These are phyloP conservation scores for Bicyclus anynana DNA, from an alignment of 1,140 invertebrate genomes.

Conservation along the genomic window DNA sequence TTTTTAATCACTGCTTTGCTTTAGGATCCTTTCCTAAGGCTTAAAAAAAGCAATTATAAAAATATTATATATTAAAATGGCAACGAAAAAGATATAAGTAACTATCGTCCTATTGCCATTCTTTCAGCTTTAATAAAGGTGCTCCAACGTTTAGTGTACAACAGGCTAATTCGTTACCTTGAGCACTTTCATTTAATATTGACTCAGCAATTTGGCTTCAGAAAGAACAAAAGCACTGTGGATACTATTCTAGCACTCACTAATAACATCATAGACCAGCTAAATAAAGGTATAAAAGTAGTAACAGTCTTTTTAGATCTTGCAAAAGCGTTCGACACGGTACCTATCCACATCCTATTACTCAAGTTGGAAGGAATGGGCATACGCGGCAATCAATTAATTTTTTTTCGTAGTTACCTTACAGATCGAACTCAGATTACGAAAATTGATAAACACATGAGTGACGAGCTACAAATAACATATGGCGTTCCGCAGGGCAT, in stretches of 20 bases:
- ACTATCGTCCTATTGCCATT: slow-evolving; percentile 19
- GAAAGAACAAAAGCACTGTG: slow-evolving; percentile 9
- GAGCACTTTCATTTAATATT: slow-evolving; percentile 13
- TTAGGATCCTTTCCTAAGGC: slow-evolving; percentile 1
- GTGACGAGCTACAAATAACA: too few relatives aligned
- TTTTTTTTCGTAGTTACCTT: too few relatives aligned
- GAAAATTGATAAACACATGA: too few relatives aligned
- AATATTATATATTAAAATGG: slow-evolving; percentile 17
- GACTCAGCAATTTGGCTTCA: slow-evolving; percentile 14
- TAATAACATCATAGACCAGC: slow-evolving; percentile 6
- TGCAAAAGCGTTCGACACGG: slow-evolving; percentile 28
- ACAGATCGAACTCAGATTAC: too few relatives aligned
- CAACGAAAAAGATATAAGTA: slow-evolving; percentile 6
- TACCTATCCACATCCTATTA: slow-evolving; percentile 1
- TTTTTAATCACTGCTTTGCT: slow-evolving; percentile 18
- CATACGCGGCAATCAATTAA: too few relatives aligned
- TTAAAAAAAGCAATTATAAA: slow-evolving; percentile 15
- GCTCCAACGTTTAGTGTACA: slow-evolving; percentile 23
- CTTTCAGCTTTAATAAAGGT: slow-evolving; percentile 18
- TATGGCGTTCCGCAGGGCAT: too few relatives aligned
- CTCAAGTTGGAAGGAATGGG: slow-evolving; percentile 16
- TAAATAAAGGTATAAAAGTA: slow-evolving; percentile 9
- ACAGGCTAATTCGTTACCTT: slow-evolving; percentile 13
- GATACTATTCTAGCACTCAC: slow-evolving; percentile 12
- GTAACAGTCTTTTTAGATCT: slow-evolving; percentile 25